Conservation (phyloP, 2,113 vertebrate genomes). For the Embiotoca jacksoni region DNA sequence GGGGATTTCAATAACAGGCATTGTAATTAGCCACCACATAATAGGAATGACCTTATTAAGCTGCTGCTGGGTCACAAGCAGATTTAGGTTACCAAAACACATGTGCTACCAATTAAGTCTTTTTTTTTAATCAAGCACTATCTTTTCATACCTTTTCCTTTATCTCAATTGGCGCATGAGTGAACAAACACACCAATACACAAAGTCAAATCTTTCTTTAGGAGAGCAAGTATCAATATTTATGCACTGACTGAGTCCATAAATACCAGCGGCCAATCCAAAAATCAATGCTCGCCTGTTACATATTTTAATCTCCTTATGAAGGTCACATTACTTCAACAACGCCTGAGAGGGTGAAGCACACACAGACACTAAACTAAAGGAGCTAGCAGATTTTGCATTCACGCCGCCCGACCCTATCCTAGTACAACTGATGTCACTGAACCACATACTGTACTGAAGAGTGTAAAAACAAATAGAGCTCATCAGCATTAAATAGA, state of each 20-base stretch:
- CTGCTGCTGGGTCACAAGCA: slow-evolving; percentile 56
- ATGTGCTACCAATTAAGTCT: slow-evolving; percentile 22
- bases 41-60: slow-evolving; percentile 70
- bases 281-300: slow-evolving; percentile 80
- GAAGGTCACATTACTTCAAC: slow-evolving; percentile 80
- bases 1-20: slow-evolving; percentile 57
- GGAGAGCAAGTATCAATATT: slow-evolving; percentile 76
- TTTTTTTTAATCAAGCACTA: slow-evolving; percentile 21
- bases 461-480: slow-evolving; percentile 38
- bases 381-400: slow-evolving; percentile 38
- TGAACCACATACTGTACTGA: slow-evolving; percentile 34
- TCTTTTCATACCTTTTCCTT: not conserved
- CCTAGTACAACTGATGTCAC: slow-evolving; percentile 38
- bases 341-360: slow-evolving; percentile 46
- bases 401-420: slow-evolving; percentile 28
- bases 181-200: slow-evolving; percentile 45
- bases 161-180: not conserved
- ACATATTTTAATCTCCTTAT: slow-evolving; percentile 80
- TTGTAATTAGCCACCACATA: slow-evolving; percentile 70
- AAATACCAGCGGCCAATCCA: slow-evolving; percentile 75
- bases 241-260: slow-evolving; percentile 76
- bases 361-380: slow-evolving; percentile 16
- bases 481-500: slow-evolving; percentile 48
- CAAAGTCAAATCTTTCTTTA: slow-evolving; percentile 58
- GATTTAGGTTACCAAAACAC: slow-evolving; percentile 67